phyloP scores from a whole-genome alignment of 2,113 vertebrate species.

The Calcarius ornatus region DNA sequence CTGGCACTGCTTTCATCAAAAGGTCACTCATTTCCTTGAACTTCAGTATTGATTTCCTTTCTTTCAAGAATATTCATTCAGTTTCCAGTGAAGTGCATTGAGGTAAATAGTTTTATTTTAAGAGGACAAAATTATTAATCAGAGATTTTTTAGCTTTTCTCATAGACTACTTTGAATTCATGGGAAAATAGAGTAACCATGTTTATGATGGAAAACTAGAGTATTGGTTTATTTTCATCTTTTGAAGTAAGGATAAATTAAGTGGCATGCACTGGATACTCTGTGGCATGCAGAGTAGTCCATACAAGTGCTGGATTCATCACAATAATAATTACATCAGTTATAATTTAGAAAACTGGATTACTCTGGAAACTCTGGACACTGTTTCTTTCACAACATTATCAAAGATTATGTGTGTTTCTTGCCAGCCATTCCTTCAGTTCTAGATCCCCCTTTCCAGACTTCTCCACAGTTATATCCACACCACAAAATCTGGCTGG shows the following conservation, averaged over 20 bases:
- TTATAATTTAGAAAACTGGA: neutral
- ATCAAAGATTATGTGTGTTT: neutral
- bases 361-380: neutral
- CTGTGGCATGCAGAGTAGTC: neutral
- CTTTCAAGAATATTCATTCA: neutral
- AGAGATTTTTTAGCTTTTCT: neutral
- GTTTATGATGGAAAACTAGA: neutral
- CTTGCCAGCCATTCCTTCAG: neutral
- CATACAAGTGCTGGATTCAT: neutral
- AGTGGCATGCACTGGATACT: too few relatives aligned
- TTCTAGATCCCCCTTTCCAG: neutral
- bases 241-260: neutral
- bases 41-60: neutral
- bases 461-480: neutral
- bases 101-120: neutral
- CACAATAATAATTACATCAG: neutral
- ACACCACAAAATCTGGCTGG: neutral
- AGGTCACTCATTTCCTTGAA: neutral
- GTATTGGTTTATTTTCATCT: neutral
- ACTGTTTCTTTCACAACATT: neutral
- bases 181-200: neutral
- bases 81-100: neutral
- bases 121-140: neutral
- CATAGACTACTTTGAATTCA: neutral
- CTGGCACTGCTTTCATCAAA: neutral